Base-by-base conservation (phyloP, 2,888 invertebrate genomes). In the Epirrhoe alternata region DNA sequence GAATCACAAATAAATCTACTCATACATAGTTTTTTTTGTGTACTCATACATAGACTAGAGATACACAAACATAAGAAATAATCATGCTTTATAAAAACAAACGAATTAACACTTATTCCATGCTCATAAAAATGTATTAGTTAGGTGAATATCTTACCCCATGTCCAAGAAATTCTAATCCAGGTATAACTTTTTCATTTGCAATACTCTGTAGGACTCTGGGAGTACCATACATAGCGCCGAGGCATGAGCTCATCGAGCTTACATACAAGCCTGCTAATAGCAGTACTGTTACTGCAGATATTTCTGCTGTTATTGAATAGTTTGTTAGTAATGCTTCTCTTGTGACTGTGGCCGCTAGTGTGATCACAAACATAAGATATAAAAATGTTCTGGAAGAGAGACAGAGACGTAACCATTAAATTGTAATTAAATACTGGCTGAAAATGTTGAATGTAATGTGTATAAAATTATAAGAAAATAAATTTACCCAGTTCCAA, bases 161-260 rank as follows among this genome's bases (percentile, higher is more conserved):
- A 92, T 95, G 96, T 74, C 97, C 97, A 60, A 99, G 94, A 61
- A 96, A 93, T 75, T 96, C 96, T 75, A 99, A 96, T 75, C 97
- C 96, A 5, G 99, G 99, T 78, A 99, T 97, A 47, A 98, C 98
- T 89, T 97, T 98, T 86, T 99, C 99, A 83, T 97, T 96, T 51
- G 99, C 98, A 76, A 99, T 98, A 70, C 98, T 98, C 87, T 99
- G 99, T 35, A 99, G 91, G 0, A 99, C 98, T 74, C 99, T 94
- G 0, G 99, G 98, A 1, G 99, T 98, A 3, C 99, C 99, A 82
- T 99, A 99, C 96, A 99, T 97, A 45, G 98, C 98, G 10, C 98
- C 99, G 77, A 99, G 95, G 83, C 98, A 98, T 54, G 98, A 98
- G 51, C 98, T 98, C 95, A 99, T 97, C 16, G 98, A 98, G 61